phyloP scores from a whole-genome alignment of 2,113 vertebrate species.

The Sula dactylatra region DNA sequence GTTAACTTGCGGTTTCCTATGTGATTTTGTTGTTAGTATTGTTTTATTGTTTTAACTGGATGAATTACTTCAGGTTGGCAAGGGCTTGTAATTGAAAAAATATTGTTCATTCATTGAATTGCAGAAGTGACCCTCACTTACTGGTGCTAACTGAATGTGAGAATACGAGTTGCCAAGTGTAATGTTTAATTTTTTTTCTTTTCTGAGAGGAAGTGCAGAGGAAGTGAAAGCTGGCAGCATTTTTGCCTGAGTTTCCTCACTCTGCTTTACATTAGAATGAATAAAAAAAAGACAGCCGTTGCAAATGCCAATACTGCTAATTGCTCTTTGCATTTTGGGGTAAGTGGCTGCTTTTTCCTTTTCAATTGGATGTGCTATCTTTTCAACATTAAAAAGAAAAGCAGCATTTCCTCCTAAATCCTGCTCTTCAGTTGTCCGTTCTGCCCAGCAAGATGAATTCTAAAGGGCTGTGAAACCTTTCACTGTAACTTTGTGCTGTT shows the following conservation, averaged over 20 bases:
- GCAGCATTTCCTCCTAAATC: not conserved
- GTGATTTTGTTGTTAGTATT: not conserved
- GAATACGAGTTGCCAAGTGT: not conserved
- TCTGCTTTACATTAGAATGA: not conserved
- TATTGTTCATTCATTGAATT: not conserved
- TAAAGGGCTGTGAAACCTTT: not conserved
- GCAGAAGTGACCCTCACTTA: not conserved
- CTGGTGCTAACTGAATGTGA: not conserved
- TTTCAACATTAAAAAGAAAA: not conserved
- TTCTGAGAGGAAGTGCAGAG: not conserved
- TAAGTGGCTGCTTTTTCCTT: not conserved
- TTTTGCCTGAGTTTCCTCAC: not conserved
- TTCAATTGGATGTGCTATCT: not conserved
- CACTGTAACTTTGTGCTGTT: not conserved
- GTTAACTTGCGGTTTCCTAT: not conserved
- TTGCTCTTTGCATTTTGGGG: not conserved
- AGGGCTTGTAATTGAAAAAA: not conserved
- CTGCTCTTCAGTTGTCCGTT: not conserved
- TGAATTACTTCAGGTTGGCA: not conserved
- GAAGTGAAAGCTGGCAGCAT: rapidly evolving
- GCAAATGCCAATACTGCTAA: not conserved
- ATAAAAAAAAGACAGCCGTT: not conserved
- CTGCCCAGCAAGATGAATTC: not conserved
- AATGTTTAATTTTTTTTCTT: not conserved
- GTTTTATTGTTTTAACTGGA: not conserved